Evolutionary conservation across 2,888 invertebrate genomes (phyloP).

Genomic region (Horisme vitalbata): DNA sequence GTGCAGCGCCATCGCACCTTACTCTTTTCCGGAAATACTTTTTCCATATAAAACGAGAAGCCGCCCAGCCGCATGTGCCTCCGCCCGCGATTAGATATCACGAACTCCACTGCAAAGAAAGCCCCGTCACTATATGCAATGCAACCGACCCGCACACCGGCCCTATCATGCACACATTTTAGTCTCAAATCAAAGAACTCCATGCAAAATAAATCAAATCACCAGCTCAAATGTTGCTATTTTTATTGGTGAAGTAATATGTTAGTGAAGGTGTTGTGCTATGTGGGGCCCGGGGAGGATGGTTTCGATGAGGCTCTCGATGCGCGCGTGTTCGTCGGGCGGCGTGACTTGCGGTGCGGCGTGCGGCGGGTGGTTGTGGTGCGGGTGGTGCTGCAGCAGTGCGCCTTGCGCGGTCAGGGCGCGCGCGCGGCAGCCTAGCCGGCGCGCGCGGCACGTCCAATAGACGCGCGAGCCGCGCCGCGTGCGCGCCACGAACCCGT

Average conservation of each 20-base stretch:
- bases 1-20: slow-evolving; percentile 81
- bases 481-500: slow-evolving; percentile 69
- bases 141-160: slow-evolving; percentile 27
- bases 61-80: slow-evolving; percentile 78
- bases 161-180: slow-evolving; percentile 15
- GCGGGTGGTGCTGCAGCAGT: slow-evolving; percentile 47
- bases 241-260: too few relatives aligned
- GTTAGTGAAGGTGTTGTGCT: slow-evolving; percentile 28
- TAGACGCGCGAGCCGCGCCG: slow-evolving; percentile 69
- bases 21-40: slow-evolving; percentile 77
- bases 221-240: too few relatives aligned
- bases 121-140: slow-evolving; percentile 49
- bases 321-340: slow-evolving; percentile 55
- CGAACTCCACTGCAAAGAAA: slow-evolving; percentile 80
- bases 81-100: slow-evolving; percentile 79
- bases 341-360: slow-evolving; percentile 46
- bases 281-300: too few relatives aligned
- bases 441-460: slow-evolving; percentile 69
- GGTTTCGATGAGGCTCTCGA: slow-evolving; percentile 73
- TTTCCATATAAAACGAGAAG: slow-evolving; percentile 80
- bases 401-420: slow-evolving; percentile 66
- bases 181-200: slow-evolving; percentile 4
- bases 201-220: neutral
- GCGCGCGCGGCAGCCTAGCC: slow-evolving; percentile 60
- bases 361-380: slow-evolving; percentile 59